phyloP scores from a whole-genome alignment of 2,888 invertebrate genomes.

The Sinohyriopsis cumingii region DNA sequence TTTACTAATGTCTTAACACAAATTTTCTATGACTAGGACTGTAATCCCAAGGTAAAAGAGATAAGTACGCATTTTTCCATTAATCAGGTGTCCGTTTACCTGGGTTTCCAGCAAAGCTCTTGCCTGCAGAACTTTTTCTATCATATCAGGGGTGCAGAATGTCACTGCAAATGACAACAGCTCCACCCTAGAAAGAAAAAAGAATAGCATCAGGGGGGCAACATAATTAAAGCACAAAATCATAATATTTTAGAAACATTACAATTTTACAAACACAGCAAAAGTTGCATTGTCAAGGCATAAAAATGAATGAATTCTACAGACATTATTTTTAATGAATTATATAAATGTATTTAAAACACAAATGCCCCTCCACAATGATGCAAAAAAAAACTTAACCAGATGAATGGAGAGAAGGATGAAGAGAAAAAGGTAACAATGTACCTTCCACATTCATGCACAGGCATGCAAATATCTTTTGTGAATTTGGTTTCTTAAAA shows the following conservation, averaged over 20 bases:
- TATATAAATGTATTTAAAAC: no score
- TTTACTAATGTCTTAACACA: no score
- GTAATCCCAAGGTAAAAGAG: not conserved
- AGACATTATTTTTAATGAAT: no score
- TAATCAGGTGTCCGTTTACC: slow-evolving; percentile 38
- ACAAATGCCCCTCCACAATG: not conserved
- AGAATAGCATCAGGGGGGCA: no score
- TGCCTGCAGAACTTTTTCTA: slow-evolving; percentile 69
- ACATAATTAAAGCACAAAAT: not conserved
- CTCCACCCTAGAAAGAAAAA: slow-evolving; percentile 56
- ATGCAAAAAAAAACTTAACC: not conserved
- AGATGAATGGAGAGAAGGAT: not conserved
- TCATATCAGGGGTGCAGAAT: slow-evolving; percentile 71
- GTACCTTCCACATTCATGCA: not conserved
- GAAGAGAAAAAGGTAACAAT: not conserved
- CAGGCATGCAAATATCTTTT: not conserved
- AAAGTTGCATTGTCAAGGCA: no score
- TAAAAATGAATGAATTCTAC: no score
- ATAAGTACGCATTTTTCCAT: not conserved
- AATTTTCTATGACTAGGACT: not conserved
- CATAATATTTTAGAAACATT: no score
- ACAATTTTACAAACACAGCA: no score
- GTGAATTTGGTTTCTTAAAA: no score
- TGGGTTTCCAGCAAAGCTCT: slow-evolving; percentile 63
- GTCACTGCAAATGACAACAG: slow-evolving; percentile 73